phyloP scores from a whole-genome alignment of 2,888 invertebrate species.

The Pachymerium ferrugineum region DNA sequence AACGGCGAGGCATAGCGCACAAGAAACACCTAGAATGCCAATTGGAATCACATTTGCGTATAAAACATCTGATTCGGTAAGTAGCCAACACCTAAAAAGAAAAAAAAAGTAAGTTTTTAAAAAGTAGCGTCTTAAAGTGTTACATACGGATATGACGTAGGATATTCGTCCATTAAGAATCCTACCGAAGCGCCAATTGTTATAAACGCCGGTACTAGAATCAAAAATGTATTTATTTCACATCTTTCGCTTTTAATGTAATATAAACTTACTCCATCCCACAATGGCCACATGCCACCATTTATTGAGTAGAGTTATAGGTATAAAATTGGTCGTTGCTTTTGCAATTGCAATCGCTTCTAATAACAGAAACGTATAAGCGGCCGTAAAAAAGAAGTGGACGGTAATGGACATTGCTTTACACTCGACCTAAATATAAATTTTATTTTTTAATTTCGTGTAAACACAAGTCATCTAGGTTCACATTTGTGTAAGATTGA shows the following conservation, averaged over 20 bases:
- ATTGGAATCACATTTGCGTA: not conserved
- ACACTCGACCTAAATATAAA: conserved; percentile 13
- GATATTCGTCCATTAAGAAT: not conserved
- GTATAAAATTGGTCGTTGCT: not conserved
- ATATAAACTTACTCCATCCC: conserved; percentile 1
- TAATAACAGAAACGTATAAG: not conserved
- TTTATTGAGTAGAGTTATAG: not conserved
- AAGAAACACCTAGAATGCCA: not conserved
- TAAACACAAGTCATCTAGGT: too few relatives aligned
- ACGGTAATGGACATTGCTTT: not conserved
- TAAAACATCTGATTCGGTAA: not conserved
- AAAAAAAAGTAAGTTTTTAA: not conserved
- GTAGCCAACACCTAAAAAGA: conserved; percentile 11
- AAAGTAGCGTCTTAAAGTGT: not conserved
- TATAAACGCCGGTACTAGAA: not conserved
- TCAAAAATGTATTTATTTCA: not conserved
- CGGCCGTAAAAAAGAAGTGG: conserved; percentile 1
- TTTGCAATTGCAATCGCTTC: not conserved
- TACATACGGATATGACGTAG: not conserved
- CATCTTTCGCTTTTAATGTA: not conserved
- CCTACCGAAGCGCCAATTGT: not conserved
- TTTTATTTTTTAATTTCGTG: too few relatives aligned
- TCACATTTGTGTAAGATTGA: too few relatives aligned
- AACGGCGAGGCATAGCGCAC: not conserved
- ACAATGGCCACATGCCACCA: not conserved